These are phyloP conservation scores for Melanargia galathea DNA, from an alignment of 2,888 invertebrate species.

Conservation along the genomic window DNA sequence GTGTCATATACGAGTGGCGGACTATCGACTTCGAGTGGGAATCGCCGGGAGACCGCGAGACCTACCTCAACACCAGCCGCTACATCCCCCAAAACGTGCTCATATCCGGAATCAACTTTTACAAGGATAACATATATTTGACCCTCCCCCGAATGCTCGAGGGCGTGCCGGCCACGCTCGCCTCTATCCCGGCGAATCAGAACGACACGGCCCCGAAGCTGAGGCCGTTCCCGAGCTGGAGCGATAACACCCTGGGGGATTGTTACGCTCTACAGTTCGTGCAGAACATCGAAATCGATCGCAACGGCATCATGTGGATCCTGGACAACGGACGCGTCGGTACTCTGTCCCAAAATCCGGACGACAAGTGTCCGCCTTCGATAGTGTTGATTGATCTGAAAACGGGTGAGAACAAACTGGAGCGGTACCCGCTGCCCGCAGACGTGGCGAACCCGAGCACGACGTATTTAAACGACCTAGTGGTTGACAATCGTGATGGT, in stretches of 20 bases:
- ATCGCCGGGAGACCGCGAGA: slow-evolving; percentile 76
- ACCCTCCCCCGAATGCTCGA: slow-evolving; percentile 86
- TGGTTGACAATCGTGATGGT: slow-evolving; percentile 86
- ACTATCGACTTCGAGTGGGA: slow-evolving; percentile 87
- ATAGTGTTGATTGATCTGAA: slow-evolving; percentile 86
- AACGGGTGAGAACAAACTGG: slow-evolving; percentile 78
- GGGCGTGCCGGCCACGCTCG: slow-evolving; percentile 87
- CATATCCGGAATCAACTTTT: slow-evolving; percentile 86
- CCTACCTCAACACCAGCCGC: slow-evolving; percentile 78
- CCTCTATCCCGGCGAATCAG: slow-evolving; percentile 77
- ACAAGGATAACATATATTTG: slow-evolving; percentile 85
- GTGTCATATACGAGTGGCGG: slow-evolving; percentile 88
- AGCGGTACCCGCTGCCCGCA: slow-evolving; percentile 84
- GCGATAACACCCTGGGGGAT: slow-evolving; percentile 84
- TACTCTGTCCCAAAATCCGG: slow-evolving; percentile 80
- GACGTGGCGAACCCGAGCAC: slow-evolving; percentile 81
- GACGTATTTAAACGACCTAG: slow-evolving; percentile 87
- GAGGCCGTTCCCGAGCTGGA: slow-evolving; percentile 88
- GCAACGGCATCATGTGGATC: slow-evolving; percentile 86
- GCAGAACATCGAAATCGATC: slow-evolving; percentile 88
- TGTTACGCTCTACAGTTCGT: slow-evolving; percentile 88
- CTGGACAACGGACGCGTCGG: slow-evolving; percentile 86
- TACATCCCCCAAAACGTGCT: slow-evolving; percentile 87
- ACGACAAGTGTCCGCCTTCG: slow-evolving; percentile 85
- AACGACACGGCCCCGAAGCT: slow-evolving; percentile 79